These are phyloP conservation scores for Gnathonemus echidnorhynchus DNA, from an alignment of 2,113 vertebrate species.

Conservation along the genomic window DNA sequence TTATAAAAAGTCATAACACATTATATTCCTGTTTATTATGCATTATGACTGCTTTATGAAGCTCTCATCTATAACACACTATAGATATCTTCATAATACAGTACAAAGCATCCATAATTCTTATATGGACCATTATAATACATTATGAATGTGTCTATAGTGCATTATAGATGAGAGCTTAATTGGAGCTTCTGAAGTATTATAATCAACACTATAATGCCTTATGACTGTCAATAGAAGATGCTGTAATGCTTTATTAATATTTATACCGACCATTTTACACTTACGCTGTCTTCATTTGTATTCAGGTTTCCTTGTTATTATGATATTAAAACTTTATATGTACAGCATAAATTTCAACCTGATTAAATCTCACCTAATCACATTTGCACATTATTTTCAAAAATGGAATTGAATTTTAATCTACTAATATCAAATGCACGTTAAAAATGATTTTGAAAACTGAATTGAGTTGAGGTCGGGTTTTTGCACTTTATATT, in stretches of 20 bases:
- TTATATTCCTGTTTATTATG: not conserved
- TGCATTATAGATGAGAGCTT: not conserved
- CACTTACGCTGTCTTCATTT: not conserved
- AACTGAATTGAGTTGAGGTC: not conserved
- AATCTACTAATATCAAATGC: not conserved
- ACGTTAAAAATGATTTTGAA: not conserved
- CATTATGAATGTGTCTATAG: not conserved
- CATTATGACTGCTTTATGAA: not conserved
- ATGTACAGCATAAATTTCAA: not conserved
- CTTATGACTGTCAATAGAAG: too few species aligned
- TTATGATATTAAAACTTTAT: not conserved
- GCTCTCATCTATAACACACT: not conserved
- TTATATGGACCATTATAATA: not conserved
- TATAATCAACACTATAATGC: too few species aligned
- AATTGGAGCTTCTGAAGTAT: too few species aligned
- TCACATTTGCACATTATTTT: not conserved
- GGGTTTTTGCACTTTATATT: not conserved
- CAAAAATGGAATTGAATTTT: not conserved
- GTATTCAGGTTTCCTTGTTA: not conserved
- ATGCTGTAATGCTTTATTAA: too few species aligned
- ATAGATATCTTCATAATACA: not conserved
- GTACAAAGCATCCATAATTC: not conserved
- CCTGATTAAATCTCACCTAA: not conserved
- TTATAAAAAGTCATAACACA: not conserved
- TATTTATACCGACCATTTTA: too few species aligned